Base-by-base conservation (phyloP, 2,797 vertebrate genomes). In the Phrynocephalus vlangalii region DNA sequence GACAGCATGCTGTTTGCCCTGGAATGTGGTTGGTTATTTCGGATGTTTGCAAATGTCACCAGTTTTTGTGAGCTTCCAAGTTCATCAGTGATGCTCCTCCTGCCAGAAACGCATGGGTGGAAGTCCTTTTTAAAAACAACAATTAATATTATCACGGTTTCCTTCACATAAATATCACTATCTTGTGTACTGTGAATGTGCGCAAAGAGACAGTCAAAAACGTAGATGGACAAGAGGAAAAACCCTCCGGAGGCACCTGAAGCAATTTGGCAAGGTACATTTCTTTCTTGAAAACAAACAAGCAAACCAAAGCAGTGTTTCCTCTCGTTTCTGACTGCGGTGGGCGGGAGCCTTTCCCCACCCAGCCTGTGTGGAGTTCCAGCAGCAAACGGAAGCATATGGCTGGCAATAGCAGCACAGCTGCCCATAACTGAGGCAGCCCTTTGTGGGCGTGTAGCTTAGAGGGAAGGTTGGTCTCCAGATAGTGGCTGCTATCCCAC, bases 1-100 rank as follows among this genome's bases (percentile, higher is more conserved):
- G 85, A 77, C 44, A 91, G 80, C 85, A 92, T 93, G 68, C 91
- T 94, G 87, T 91, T 90, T 95, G 94, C 92, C 67, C 91, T 89
- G 87, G 52, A 82, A 72, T 50, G 68, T 91, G 87, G 15, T 89
- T 85, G 56, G 15, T 87, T 79, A 83, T 77, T 94, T 95, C 50
- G 78, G 92, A 75, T 91, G 78, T 93, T 63, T 92, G 88, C 93
- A 81, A 89, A 92, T 94, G 90, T 94, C 86, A 87, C 89, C 90
- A 67, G 56, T 75, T 93, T 93, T 15, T 91, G 82, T 94, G 60
- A 18, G 68, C 93, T 95, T 94, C 82, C 6, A 92, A 63, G 92
- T 48, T 94, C 77, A 75, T 88, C n/a, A 22, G 33, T 48, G 66
- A 30, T 33, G 13, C 13, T 16, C 67, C 52, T 87, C 71, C 33